These are phyloP conservation scores for Drosophila lacicola DNA, from an alignment of 2,888 invertebrate species.

Conservation along the genomic window DNA sequence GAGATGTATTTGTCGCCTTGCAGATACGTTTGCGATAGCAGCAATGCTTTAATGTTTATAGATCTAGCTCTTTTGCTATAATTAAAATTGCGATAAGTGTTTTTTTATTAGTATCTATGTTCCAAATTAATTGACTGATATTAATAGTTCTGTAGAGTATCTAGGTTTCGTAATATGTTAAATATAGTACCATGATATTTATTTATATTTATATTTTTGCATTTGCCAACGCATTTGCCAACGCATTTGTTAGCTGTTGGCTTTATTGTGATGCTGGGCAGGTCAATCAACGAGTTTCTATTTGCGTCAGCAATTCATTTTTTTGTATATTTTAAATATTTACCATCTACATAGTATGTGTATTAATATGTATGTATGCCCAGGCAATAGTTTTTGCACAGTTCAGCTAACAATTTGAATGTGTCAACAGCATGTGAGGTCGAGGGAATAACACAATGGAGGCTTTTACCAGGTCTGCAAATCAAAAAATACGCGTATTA, in stretches of 20 bases:
- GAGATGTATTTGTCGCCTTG: no score
- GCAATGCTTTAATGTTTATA: no score
- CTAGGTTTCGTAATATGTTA: not conserved
- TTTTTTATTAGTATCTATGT: no score
- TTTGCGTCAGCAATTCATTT: conserved; percentile 20
- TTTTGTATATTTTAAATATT: conserved; percentile 23
- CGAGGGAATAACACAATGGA: conserved; percentile 7
- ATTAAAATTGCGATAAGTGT: no score
- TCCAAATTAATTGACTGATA: no score
- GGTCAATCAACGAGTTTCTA: conserved; percentile 34
- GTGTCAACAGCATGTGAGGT: conserved; percentile 26
- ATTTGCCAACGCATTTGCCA: conserved; percentile 8
- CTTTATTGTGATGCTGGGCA: conserved; percentile 21
- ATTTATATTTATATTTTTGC: conserved; percentile 10
- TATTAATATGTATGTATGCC: conserved; percentile 2
- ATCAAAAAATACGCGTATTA: no score
- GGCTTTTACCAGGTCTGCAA: not conserved
- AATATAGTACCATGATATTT: not conserved
- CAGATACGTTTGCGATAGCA: no score
- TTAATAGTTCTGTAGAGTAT: not conserved
- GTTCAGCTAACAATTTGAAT: conserved; percentile 18
- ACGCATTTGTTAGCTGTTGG: conserved; percentile 28
- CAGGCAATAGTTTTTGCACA: conserved; percentile 20
- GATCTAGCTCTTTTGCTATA: no score
- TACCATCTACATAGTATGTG: conserved; percentile 3